phyloP scores from a whole-genome alignment of 2,113 vertebrate genomes.

The Callipepla californica region DNA sequence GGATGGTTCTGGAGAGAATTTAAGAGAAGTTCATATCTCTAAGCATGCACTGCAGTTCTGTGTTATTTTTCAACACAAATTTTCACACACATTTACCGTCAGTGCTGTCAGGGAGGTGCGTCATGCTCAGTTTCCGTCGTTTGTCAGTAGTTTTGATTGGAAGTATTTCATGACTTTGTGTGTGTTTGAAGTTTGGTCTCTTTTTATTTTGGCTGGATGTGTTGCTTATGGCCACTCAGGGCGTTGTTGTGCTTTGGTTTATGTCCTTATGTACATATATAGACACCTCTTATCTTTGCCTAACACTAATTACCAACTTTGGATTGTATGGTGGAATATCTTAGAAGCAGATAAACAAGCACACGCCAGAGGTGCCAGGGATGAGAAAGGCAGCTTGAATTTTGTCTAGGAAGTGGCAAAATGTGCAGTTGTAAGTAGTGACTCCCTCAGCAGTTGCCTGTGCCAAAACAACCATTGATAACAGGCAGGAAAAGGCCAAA shows the following conservation, averaged over 20 bases:
- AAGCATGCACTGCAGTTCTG: neutral
- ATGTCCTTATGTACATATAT: neutral
- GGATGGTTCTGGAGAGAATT: neutral
- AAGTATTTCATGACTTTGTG: neutral
- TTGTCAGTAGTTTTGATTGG: neutral
- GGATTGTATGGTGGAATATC: neutral
- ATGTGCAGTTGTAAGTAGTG: too few relatives aligned
- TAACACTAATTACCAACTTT: neutral
- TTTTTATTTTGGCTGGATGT: neutral
- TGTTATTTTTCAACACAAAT: neutral
- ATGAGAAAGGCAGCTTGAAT: too few relatives aligned
- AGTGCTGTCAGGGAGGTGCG: neutral
- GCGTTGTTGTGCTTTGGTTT: neutral
- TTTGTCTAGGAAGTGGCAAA: too few relatives aligned
- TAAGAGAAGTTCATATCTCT: neutral
- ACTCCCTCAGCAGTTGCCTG: too few relatives aligned
- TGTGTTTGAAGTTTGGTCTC: neutral
- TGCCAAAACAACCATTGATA: too few relatives aligned
- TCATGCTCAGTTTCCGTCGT: neutral
- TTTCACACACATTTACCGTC: neutral
- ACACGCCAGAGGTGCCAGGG: neutral
- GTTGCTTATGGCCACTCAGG: neutral
- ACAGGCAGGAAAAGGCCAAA: too few relatives aligned
- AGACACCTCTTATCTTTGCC: neutral
- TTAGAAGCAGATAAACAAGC: neutral